Evolutionary conservation across 2,113 vertebrate species (phyloP).

Genomic region (Deroptyus accipitrinus): DNA sequence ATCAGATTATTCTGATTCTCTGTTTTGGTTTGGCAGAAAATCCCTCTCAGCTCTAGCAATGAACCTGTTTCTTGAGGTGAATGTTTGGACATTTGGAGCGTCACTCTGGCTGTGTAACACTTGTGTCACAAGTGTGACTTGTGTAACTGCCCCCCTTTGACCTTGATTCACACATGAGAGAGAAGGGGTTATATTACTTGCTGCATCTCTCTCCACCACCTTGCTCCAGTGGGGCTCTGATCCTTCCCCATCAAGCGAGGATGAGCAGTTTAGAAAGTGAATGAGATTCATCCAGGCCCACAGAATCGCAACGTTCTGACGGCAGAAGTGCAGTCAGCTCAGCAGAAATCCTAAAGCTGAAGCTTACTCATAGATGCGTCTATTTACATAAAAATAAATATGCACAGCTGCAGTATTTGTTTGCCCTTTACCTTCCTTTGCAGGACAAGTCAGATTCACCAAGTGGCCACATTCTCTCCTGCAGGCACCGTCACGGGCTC

Average conservation of each 20-base stretch:
- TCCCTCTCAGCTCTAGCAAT: not conserved
- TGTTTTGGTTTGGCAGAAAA: not conserved
- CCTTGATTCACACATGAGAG: not conserved
- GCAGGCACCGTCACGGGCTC: not conserved
- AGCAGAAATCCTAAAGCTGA: not conserved
- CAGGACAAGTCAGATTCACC: not conserved
- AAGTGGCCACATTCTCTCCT: not conserved
- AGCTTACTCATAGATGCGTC: not conserved
- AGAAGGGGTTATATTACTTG: not conserved
- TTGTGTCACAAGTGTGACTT: not conserved
- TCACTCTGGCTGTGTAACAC: not conserved
- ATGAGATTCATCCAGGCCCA: not conserved
- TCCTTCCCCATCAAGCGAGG: not conserved
- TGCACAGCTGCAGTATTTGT: not conserved
- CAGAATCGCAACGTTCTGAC: not conserved
- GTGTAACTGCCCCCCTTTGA: not conserved
- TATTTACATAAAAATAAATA: constrained; percentile 26
- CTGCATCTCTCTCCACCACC: not conserved
- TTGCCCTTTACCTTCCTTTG: not conserved
- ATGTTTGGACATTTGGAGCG: rapidly evolving
- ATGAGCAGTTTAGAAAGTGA: not conserved
- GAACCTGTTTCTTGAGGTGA: not conserved
- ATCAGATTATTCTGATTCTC: not conserved
- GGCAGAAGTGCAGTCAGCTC: not conserved
- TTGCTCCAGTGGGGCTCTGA: not conserved